A percentile compares a stretch with the other conserved stretches of the same genome.
phyloP scores from a whole-genome alignment of 2,888 invertebrate species.

The Macrosoma leucophasiata region DNA sequence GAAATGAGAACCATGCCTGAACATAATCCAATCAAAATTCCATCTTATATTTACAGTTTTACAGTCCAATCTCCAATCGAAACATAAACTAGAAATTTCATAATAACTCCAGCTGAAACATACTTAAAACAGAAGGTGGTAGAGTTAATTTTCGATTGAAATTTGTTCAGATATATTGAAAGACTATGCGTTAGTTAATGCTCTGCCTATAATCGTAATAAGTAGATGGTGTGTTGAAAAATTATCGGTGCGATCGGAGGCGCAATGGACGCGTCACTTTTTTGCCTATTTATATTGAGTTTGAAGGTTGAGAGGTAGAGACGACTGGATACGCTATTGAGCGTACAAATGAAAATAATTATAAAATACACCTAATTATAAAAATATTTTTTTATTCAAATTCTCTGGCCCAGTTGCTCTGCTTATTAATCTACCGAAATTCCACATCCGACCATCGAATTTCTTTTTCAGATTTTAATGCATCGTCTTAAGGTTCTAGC shows the following conservation, averaged over 20 bases:
- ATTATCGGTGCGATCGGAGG: slow-evolving; percentile 73
- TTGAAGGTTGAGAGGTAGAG: slow-evolving; percentile 39
- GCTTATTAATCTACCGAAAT: no score
- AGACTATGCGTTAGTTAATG: slow-evolving; percentile 64
- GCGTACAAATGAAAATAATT: no score
- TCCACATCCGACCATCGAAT: no score
- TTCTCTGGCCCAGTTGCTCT: no score
- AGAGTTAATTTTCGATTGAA: slow-evolving; percentile 29
- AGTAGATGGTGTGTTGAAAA: slow-evolving; percentile 76
- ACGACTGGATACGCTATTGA: slow-evolving; percentile 40
- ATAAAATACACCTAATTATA: no score
- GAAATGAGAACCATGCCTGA: slow-evolving; percentile 38
- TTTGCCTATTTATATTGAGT: slow-evolving; percentile 70
- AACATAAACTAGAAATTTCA: slow-evolving; percentile 22
- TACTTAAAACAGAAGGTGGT: no score
- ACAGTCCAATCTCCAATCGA: slow-evolving; percentile 24
- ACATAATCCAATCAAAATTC: slow-evolving; percentile 24
- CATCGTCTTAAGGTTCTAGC: no score
- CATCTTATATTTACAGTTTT: slow-evolving; percentile 29
- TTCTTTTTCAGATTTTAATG: no score
- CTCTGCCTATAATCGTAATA: slow-evolving; percentile 72
- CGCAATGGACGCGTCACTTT: slow-evolving; percentile 70
- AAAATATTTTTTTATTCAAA: no score
- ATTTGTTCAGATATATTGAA: slow-evolving; percentile 33
- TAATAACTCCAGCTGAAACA: no score